phyloP scores from a whole-genome alignment of 2,888 invertebrate species.

The Patella caerulea region DNA sequence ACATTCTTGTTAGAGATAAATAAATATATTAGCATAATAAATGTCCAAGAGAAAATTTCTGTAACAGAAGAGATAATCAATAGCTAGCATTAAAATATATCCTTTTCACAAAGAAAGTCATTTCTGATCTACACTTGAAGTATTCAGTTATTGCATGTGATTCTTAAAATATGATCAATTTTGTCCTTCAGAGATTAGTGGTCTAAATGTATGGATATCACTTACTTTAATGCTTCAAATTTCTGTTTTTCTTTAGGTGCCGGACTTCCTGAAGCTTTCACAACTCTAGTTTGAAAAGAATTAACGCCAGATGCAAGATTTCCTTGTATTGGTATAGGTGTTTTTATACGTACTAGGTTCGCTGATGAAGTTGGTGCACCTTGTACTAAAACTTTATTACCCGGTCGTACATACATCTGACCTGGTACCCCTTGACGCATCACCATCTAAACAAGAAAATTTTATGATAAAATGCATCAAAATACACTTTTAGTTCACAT shows the following conservation, averaged over 20 bases:
- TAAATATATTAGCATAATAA: too few relatives aligned
- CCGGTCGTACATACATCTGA: slow-evolving; percentile 15
- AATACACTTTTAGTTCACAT: too few relatives aligned
- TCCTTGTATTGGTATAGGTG: slow-evolving; percentile 22
- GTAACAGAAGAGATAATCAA: too few relatives aligned
- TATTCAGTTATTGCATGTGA: too few relatives aligned
- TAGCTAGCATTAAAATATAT: too few relatives aligned
- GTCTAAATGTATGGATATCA: slow-evolving; percentile 5
- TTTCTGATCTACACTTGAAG: too few relatives aligned
- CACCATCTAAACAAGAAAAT: neutral
- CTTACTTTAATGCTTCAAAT: slow-evolving; percentile 67
- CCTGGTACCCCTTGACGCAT: slow-evolving; percentile 16
- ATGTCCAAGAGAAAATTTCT: too few relatives aligned
- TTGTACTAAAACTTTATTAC: slow-evolving; percentile 2
- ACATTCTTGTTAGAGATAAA: too few relatives aligned
- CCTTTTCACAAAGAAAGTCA: too few relatives aligned
- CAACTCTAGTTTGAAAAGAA: slow-evolving; percentile 27
- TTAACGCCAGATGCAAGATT: slow-evolving; percentile 29
- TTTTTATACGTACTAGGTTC: slow-evolving; percentile 28
- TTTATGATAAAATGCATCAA: too few relatives aligned
- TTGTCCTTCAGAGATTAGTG: too few relatives aligned
- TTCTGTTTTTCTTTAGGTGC: slow-evolving; percentile 62
- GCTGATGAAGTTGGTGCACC: slow-evolving; percentile 20
- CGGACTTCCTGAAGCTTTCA: neutral
- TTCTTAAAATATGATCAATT: too few relatives aligned